Evolutionary conservation across 2,888 invertebrate species (phyloP).

Genomic region (Orchestes rusci): DNA sequence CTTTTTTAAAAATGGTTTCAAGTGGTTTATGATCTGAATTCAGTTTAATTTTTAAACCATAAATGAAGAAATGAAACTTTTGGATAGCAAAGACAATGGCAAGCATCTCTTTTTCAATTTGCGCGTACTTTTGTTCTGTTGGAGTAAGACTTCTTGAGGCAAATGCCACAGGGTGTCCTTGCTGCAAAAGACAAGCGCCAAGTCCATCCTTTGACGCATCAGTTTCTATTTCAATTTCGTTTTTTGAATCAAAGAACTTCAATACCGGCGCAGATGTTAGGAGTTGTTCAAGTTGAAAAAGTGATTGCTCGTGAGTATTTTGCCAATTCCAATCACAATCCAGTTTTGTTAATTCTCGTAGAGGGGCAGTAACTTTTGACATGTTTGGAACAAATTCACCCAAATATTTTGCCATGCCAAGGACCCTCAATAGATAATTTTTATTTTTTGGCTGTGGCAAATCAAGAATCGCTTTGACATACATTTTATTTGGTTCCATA

Average conservation of each 20-base stretch:
- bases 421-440: constrained; percentile 23
- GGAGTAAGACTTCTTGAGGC: constrained; percentile 32
- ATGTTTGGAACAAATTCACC: constrained; percentile 15
- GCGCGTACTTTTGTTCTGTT: constrained; percentile 35
- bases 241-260: constrained; percentile 27
- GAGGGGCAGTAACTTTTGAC: constrained; percentile 10
- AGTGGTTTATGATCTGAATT: constrained; percentile 34
- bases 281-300: constrained; percentile 25
- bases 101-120: constrained; percentile 40
- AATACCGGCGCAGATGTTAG: constrained; percentile 28
- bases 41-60: neutral
- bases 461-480: constrained; percentile 27
- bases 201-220: constrained; percentile 30
- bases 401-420: constrained; percentile 27
- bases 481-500: constrained; percentile 17
- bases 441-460: constrained; percentile 24
- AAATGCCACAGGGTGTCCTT: constrained; percentile 33
- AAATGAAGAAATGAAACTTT: constrained; percentile 31
- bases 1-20: constrained; percentile 31
- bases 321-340: constrained; percentile 25
- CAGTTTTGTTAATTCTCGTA: constrained; percentile 25
- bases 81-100: constrained; percentile 30
- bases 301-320: constrained; percentile 15
- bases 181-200: constrained; percentile 35
- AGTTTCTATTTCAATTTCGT: constrained; percentile 32